phyloP scores from a whole-genome alignment of 2,113 vertebrate species.

The Callopanchax toddi region DNA sequence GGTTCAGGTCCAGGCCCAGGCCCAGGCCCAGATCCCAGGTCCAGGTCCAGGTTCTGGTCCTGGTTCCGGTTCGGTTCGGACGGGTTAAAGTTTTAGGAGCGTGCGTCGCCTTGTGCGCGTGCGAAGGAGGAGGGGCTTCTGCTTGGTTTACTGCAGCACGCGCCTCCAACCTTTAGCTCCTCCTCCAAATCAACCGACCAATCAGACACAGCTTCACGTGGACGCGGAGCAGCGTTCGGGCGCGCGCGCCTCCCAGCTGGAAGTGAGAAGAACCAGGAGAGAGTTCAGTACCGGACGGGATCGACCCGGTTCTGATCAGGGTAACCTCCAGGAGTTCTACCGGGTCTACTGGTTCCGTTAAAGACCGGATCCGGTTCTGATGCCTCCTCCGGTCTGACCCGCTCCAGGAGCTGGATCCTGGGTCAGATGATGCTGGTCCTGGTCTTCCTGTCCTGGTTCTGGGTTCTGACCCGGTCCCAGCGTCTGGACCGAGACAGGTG shows the following conservation, averaged over 20 bases:
- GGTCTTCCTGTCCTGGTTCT: slow-evolving; percentile 37
- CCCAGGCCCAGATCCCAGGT: too few relatives aligned
- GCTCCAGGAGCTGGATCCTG: too few relatives aligned
- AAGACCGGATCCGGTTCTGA: too few relatives aligned
- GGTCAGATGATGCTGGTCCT: slow-evolving; percentile 29
- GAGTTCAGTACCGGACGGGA: too few relatives aligned
- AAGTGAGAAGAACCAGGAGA: not conserved
- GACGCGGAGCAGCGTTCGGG: not conserved
- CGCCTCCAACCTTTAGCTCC: not conserved
- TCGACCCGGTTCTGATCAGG: not conserved
- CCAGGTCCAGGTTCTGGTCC: too few relatives aligned
- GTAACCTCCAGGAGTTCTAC: not conserved
- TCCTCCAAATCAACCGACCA: not conserved
- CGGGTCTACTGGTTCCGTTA: too few relatives aligned
- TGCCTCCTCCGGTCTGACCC: too few relatives aligned
- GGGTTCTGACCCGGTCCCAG: slow-evolving; percentile 9
- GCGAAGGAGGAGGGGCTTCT: too few relatives aligned
- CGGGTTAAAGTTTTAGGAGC: too few relatives aligned
- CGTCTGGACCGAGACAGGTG: slow-evolving; percentile 30
- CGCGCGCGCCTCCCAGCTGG: not conserved
- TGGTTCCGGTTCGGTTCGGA: too few relatives aligned
- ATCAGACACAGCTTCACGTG: slow-evolving; percentile 8
- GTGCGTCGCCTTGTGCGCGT: too few relatives aligned
- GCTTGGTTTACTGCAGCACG: not conserved
- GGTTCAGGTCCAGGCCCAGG: too few relatives aligned